Evolutionary conservation across 2,113 vertebrate genomes (phyloP).

Genomic region (Odocoileus hemionus): DNA sequence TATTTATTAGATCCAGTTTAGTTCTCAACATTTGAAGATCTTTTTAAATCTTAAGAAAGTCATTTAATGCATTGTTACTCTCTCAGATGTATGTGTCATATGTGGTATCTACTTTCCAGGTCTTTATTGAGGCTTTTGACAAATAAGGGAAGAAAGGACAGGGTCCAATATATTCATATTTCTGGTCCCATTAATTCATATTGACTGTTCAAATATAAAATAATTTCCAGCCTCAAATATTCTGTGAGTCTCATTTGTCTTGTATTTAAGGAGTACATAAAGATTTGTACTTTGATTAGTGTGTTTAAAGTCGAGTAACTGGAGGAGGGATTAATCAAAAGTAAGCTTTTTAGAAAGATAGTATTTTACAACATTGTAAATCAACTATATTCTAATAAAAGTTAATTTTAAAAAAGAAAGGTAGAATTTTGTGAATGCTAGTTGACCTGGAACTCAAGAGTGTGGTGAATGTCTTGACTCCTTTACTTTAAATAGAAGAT

Average conservation of each 20-base stretch:
- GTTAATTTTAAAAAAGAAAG: background rate
- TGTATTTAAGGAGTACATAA: background rate
- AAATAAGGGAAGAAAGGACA: background rate
- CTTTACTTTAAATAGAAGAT: conserved; percentile 6
- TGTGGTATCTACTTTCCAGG: background rate
- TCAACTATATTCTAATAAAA: background rate
- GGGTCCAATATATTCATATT: background rate
- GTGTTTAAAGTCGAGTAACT: background rate
- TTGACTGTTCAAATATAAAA: background rate
- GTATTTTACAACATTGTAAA: background rate
- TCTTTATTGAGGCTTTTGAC: background rate
- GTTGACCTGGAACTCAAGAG: background rate
- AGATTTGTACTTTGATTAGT: background rate
- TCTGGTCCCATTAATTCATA: background rate
- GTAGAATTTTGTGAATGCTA: background rate
- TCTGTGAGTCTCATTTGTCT: background rate
- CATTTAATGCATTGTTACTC: background rate
- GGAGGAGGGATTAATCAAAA: background rate
- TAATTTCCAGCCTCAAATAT: background rate
- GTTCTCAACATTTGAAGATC: background rate
- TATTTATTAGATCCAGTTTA: background rate
- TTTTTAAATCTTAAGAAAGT: background rate
- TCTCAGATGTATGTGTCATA: background rate
- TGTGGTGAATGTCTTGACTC: background rate
- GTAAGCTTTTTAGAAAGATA: background rate